phyloP scores from a whole-genome alignment of 2,113 vertebrate genomes.

The Odontophorus gujanensis region DNA sequence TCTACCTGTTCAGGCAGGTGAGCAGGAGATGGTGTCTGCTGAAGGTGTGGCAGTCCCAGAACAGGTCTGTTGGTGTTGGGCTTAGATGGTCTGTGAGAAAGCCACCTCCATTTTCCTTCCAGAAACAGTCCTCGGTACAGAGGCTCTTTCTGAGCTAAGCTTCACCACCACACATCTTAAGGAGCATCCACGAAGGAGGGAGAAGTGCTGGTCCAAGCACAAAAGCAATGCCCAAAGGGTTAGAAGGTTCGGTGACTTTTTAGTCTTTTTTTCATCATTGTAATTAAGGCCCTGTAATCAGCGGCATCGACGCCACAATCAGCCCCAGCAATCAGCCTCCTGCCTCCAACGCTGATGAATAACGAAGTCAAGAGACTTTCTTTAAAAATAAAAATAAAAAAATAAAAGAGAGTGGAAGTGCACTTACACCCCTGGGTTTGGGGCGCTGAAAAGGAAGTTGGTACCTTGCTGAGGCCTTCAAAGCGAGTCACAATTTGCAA shows the following conservation, averaged over 20 bases:
- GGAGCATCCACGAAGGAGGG: neutral
- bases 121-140: neutral
- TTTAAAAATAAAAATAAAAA: neutral
- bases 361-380: neutral
- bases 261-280: neutral
- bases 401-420: neutral
- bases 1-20: neutral
- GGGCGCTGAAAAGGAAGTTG: neutral
- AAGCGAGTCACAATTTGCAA: neutral
- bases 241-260: neutral
- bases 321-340: conserved; percentile 63
- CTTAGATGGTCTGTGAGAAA: neutral
- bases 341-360: neutral
- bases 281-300: conserved; percentile 35
- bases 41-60: neutral
- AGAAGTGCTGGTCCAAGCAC: neutral
- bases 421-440: neutral
- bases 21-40: neutral
- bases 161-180: neutral
- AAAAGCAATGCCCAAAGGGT: rapidly evolving
- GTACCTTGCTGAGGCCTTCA: neutral
- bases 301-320: neutral
- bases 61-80: neutral
- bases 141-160: neutral
- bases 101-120: neutral